Conservation (phyloP, 2,797 vertebrate species). For the Nyctibius grandis region DNA sequence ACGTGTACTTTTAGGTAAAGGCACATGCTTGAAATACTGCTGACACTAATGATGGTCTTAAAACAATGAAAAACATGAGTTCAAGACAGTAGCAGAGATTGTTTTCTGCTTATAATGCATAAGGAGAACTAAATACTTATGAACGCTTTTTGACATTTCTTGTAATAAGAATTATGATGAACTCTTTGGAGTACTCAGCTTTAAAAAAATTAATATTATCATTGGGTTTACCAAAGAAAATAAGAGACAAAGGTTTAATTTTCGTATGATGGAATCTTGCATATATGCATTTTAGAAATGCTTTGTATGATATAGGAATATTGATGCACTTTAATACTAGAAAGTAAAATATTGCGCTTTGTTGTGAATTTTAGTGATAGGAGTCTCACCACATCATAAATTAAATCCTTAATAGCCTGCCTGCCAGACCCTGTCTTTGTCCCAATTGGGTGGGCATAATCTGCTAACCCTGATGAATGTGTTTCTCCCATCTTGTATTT, state of each 20-base stretch:
- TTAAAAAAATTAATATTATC: background rate
- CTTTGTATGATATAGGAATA: background rate
- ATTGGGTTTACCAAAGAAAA: background rate
- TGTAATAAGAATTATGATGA: background rate
- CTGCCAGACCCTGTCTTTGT: background rate
- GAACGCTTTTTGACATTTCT: background rate
- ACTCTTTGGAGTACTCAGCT: background rate
- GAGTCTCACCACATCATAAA: background rate
- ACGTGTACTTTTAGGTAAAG: constrained; percentile 10
- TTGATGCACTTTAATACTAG: background rate
- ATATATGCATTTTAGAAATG: background rate
- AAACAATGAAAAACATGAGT: background rate
- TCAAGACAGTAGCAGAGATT: background rate
- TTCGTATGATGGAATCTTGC: background rate
- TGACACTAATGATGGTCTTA: background rate
- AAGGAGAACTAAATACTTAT: background rate
- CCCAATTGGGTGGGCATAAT: background rate
- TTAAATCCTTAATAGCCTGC: background rate
- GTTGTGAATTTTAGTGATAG: background rate
- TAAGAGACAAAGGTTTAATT: background rate
- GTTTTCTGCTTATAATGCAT: background rate
- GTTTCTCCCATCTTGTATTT: background rate
- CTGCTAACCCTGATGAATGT: background rate
- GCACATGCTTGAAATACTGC: background rate
- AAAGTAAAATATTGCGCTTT: background rate